Base-by-base conservation (phyloP, 2,888 invertebrate species). In the Melipona beecheii region DNA sequence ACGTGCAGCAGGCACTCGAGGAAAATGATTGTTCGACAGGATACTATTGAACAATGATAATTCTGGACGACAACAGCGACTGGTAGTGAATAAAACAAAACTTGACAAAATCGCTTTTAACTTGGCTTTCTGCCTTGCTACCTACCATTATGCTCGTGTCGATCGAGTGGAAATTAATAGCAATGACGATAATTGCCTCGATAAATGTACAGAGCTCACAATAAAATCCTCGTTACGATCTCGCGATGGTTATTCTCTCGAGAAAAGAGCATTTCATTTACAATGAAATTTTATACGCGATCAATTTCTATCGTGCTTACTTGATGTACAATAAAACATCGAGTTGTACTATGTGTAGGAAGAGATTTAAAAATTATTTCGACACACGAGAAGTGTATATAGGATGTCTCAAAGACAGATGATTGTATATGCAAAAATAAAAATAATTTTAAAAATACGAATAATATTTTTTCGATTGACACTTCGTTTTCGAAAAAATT, bases 111-210 rank as follows among this genome's bases (percentile, higher is more conserved):
- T 79, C 84, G 64, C 79, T 66, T 24, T 54, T 56, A 50, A 36
- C 69, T 73, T 60, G 54, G 50, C 68, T 31, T 68, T 36, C 62
- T 6, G 36, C 36, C 64, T 65, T 65, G 64, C 64, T 58, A 49
- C 15, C 56, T 62, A 77, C 75, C 74, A 77, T 84, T 78, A 76
- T 80, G 80, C 72, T 56, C 58, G 56, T n/a, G 71, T 77, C 85
- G 85, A 85, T 85, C 54, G 78, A 85, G 70, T 75, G 85, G 72
- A 80, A 85, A 77, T 84, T 85, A 84, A 85, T 85, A 84, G 80
- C 78, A 75, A 73, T 69, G 60, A 78, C 77, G 74, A 74, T 85
- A 80, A 85, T 84, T 85, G 81, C 72, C 77, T 54, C 75, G 84
- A 85, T 80, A 84, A 84, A 84, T 71, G 83, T 56, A 52, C 66